phyloP scores from a whole-genome alignment of 1,140 invertebrate species.

The Magallana angulata region DNA sequence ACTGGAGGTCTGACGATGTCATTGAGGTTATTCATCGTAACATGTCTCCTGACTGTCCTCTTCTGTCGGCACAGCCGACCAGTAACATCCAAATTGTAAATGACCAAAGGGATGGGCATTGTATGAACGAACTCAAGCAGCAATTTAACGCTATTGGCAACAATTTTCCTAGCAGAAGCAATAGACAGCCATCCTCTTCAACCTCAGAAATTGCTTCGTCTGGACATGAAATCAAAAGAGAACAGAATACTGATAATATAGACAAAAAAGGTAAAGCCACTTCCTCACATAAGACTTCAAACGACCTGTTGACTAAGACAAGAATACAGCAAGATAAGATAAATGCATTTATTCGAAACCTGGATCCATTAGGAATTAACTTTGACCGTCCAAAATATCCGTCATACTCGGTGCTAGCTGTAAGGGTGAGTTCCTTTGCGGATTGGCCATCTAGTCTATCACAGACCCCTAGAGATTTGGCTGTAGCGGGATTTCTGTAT shows the following conservation, averaged over 20 bases:
- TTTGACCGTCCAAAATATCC: slow-evolving; percentile 41
- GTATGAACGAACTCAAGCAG: too few relatives aligned
- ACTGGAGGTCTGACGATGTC: slow-evolving; percentile 38
- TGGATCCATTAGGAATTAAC: slow-evolving; percentile 4
- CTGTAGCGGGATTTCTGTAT: slow-evolving; percentile 41
- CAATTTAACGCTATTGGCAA: not conserved
- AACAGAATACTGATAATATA: not conserved
- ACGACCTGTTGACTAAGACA: not conserved
- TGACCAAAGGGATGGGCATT: too few relatives aligned
- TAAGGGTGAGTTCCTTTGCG: slow-evolving; percentile 41
- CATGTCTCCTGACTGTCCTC: slow-evolving; percentile 32
- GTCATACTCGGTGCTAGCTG: not conserved
- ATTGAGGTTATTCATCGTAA: slow-evolving; percentile 19
- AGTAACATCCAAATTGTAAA: slow-evolving; percentile 6
- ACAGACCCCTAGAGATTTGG: slow-evolving; percentile 32
- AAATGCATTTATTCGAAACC: not conserved
- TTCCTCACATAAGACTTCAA: not conserved
- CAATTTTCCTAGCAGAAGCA: too few relatives aligned
- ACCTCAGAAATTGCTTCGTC: too few relatives aligned
- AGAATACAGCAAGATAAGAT: not conserved
- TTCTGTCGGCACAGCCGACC: not conserved
- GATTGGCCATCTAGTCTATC: slow-evolving; percentile 12
- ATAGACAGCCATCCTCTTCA: too few relatives aligned
- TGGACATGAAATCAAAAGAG: not conserved
- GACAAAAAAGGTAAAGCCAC: not conserved